A percentile compares a stretch with the other conserved stretches of the same genome.
Evolutionary conservation across 2,113 vertebrate genomes (phyloP).

Genomic region (Leucosticte australis): DNA sequence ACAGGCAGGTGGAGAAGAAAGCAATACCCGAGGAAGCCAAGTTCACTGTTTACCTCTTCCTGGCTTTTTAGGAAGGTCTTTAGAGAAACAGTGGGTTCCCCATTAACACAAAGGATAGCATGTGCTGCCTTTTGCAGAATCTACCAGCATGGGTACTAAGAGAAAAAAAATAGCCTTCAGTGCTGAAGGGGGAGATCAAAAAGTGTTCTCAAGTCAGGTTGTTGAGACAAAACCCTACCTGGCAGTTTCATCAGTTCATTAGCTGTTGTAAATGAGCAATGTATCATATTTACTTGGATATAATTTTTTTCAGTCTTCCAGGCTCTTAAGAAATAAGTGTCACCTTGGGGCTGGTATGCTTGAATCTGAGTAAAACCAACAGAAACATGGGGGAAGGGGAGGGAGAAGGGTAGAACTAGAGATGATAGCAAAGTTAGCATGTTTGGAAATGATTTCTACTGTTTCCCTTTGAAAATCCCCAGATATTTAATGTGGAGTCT

Average conservation of each 20-base stretch:
- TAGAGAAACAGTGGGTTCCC: neutral
- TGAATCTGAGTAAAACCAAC: constrained; percentile 1
- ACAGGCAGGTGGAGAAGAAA: neutral
- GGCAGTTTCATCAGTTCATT: neutral
- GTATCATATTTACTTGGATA: constrained; percentile 22
- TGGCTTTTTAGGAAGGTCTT: constrained; percentile 5
- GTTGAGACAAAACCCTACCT: neutral
- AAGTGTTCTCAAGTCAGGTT: constrained; percentile 10
- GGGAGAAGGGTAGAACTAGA: neutral
- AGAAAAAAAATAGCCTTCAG: constrained; percentile 16
- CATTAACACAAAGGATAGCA: neutral
- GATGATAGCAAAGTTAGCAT: constrained; percentile 25
- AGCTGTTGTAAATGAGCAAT: constrained; percentile 10
- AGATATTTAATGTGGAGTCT: constrained; percentile 28
- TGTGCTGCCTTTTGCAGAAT: neutral
- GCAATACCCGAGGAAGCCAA: neutral
- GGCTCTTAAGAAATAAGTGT: neutral
- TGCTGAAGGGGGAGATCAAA: constrained; percentile 24
- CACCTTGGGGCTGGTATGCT: neutral
- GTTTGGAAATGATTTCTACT: constrained; percentile 42
- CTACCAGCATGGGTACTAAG: neutral
- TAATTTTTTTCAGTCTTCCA: neutral
- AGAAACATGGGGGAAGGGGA: neutral
- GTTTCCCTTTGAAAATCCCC: constrained; percentile 36
- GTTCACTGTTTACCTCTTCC: neutral